Evolutionary conservation across 2,888 invertebrate genomes (phyloP).

Genomic region (Coleophora deauratella): DNA sequence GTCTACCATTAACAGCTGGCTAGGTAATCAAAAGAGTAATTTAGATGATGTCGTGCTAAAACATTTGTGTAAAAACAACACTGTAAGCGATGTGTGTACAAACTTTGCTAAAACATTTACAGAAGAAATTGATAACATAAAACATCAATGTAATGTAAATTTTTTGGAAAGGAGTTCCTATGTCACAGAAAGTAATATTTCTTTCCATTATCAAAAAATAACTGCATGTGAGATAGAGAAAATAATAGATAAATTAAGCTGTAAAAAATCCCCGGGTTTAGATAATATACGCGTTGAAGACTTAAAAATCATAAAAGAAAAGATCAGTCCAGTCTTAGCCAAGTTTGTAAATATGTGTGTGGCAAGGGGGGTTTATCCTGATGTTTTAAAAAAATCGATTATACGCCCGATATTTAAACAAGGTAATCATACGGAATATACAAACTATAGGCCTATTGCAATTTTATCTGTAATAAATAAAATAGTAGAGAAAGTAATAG

Average conservation of each 20-base stretch:
- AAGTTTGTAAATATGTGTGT: background rate
- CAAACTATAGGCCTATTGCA: constrained; percentile 2
- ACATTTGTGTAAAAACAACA: too few species aligned
- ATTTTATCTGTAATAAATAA: too few species aligned
- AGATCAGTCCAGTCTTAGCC: background rate
- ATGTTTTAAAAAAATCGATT: too few species aligned
- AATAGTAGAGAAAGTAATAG: too few species aligned
- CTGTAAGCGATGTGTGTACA: background rate
- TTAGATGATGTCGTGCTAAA: constrained; percentile 1
- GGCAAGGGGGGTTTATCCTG: background rate
- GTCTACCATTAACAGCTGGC: constrained; percentile 1
- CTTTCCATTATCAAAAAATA: background rate
- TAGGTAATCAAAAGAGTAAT: background rate
- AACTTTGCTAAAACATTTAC: constrained; percentile 4
- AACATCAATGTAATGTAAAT: background rate
- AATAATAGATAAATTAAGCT: constrained; percentile 1
- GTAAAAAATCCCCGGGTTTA: background rate
- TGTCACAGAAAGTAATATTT: background rate
- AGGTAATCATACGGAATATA: background rate
- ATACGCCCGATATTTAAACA: too few species aligned
- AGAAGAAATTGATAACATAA: constrained; percentile 1
- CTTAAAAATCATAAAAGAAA: background rate
- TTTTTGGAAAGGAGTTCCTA: background rate
- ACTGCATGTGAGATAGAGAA: background rate
- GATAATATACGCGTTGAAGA: background rate